Evolutionary conservation across 2,888 invertebrate genomes (phyloP).

Genomic region (Drosophila picticornis): DNA sequence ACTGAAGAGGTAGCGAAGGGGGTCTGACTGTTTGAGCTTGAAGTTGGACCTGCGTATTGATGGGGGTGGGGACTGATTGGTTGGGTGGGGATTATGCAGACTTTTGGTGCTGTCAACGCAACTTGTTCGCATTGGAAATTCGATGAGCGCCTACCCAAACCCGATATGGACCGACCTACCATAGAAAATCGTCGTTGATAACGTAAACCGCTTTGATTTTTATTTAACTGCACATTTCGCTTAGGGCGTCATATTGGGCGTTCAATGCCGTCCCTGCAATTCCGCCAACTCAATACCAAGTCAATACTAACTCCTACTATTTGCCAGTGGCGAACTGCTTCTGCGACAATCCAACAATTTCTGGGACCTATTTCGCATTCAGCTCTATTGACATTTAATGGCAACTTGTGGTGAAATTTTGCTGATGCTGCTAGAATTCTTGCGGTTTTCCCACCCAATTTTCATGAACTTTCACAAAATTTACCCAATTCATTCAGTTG

Average conservation of each 20-base stretch:
- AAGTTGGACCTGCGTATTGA: slow-evolving; percentile 6
- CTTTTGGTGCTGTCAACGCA: slow-evolving; percentile 73
- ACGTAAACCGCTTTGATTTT: slow-evolving; percentile 80
- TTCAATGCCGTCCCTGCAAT: slow-evolving; percentile 36
- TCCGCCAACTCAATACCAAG: neutral
- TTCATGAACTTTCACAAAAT: slow-evolving; percentile 41
- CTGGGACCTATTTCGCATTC: slow-evolving; percentile 53
- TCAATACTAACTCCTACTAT: neutral
- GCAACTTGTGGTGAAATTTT: slow-evolving; percentile 68
- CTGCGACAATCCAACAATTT: slow-evolving; percentile 45
- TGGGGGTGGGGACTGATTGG: slow-evolving; percentile 5
- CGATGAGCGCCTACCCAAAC: slow-evolving; percentile 22
- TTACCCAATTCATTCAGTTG: slow-evolving; percentile 69
- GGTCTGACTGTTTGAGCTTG: neutral
- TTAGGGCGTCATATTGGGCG: slow-evolving; percentile 43
- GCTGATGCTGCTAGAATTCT: slow-evolving; percentile 47
- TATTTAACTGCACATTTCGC: slow-evolving; percentile 79
- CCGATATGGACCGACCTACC: neutral
- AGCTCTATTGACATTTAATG: slow-evolving; percentile 73
- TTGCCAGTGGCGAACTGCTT: neutral
- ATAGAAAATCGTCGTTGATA: slow-evolving; percentile 65
- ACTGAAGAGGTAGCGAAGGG: neutral
- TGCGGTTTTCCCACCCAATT: slow-evolving; percentile 55
- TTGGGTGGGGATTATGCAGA: slow-evolving; percentile 56
- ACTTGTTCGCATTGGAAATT: slow-evolving; percentile 55